phyloP scores from a whole-genome alignment of 2,797 vertebrate species.

The Eleutherodactylus coqui region DNA sequence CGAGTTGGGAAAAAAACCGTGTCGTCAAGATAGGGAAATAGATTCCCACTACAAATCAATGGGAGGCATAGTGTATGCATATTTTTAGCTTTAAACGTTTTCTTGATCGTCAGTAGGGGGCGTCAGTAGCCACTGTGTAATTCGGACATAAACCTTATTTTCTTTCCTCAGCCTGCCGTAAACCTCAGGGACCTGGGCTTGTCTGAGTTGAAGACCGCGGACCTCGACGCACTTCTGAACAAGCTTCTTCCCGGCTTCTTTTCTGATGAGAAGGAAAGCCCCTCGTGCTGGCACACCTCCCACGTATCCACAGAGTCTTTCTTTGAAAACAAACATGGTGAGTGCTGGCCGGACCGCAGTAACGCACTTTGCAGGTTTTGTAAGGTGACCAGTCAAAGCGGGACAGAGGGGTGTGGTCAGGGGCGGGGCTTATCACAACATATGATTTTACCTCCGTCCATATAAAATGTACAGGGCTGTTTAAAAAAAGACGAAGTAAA shows the following conservation, averaged over 20 bases:
- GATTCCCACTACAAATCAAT: too few species aligned
- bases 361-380: too few species aligned
- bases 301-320: slow-evolving; percentile 90
- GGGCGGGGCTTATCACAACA: too few species aligned
- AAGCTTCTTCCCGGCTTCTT: slow-evolving; percentile 81
- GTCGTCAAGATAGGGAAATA: too few species aligned
- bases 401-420: too few species aligned
- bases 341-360: slow-evolving; percentile 59
- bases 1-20: too few species aligned
- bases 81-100: background rate
- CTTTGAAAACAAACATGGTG: slow-evolving; percentile 97
- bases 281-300: slow-evolving; percentile 84
- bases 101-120: too few species aligned
- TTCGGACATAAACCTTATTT: background rate
- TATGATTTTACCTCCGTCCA: too few species aligned
- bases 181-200: slow-evolving; percentile 89
- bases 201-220: slow-evolving; percentile 83
- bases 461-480: too few species aligned
- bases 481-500: too few species aligned
- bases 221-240: slow-evolving; percentile 83
- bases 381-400: too few species aligned
- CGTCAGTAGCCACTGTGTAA: background rate
- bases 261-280: slow-evolving; percentile 70
- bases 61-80: too few species aligned
- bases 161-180: slow-evolving; percentile 76